Conservation (phyloP, 2,797 vertebrate genomes). For the Sebastiscus albofasciatus region DNA sequence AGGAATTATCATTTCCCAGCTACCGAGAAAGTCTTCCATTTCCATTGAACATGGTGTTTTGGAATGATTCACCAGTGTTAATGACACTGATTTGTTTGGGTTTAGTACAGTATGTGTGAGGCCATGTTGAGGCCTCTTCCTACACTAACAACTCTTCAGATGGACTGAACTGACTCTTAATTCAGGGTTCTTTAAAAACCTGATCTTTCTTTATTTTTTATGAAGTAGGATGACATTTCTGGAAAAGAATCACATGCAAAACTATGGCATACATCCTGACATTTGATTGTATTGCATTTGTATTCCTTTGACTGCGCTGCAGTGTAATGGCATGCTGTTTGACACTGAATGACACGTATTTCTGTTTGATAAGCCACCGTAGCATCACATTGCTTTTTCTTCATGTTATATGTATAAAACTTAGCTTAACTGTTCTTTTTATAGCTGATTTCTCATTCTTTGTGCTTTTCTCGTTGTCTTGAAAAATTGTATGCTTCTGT, state of each 20-base stretch:
- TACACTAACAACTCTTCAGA: not conserved
- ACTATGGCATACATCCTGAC: conserved; percentile 62
- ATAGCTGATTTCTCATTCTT: conserved; percentile 23
- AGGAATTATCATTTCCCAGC: not conserved
- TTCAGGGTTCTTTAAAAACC: not conserved
- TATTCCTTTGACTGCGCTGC: conserved; percentile 45
- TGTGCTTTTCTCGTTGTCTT: conserved; percentile 35
- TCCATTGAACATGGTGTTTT: not conserved
- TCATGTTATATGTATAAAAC: conserved; percentile 43
- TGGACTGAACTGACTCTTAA: not conserved
- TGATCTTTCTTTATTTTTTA: conserved; percentile 13
- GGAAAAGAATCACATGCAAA: conserved; percentile 29
- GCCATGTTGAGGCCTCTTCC: not conserved
- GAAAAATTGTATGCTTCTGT: conserved; percentile 5
- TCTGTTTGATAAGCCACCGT: conserved; percentile 40
- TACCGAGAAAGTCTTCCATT: not conserved
- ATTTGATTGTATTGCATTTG: conserved; percentile 78
- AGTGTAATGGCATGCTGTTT: conserved; percentile 63
- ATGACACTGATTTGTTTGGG: not conserved
- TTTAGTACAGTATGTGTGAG: not conserved
- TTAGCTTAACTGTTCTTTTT: conserved; percentile 24
- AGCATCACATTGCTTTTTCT: conserved; percentile 38
- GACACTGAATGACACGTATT: conserved; percentile 47
- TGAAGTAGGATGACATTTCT: not conserved
- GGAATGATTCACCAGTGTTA: not conserved